Evolutionary conservation across 2,888 invertebrate species (phyloP).

Genomic region (Ecdyonurus torrentis): DNA sequence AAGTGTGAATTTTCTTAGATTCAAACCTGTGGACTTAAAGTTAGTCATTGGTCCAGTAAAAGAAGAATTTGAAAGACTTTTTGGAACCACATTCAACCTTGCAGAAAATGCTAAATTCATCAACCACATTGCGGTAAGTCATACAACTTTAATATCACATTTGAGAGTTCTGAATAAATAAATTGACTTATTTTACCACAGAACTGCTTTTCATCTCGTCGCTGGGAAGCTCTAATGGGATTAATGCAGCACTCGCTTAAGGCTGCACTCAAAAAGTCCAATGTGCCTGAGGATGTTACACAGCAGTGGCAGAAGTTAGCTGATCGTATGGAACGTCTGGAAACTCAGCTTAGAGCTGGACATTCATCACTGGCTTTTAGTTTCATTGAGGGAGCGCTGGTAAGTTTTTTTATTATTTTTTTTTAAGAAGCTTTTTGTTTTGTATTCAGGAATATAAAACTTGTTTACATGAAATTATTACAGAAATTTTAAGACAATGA

Average conservation of each 20-base stretch:
- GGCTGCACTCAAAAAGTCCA: neutral
- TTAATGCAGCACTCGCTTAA: slow-evolving; percentile 52
- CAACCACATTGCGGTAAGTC: slow-evolving; percentile 47
- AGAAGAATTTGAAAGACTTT: slow-evolving; percentile 67
- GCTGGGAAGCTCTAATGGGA: slow-evolving; percentile 52
- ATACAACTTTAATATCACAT: no score
- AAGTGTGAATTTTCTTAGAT: slow-evolving; percentile 23
- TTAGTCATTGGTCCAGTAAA: slow-evolving; percentile 65
- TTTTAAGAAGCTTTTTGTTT: neutral
- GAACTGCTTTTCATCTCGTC: slow-evolving; percentile 49
- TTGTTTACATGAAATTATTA: no score
- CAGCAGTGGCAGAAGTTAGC: slow-evolving; percentile 46
- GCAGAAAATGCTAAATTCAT: slow-evolving; percentile 71
- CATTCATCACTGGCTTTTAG: slow-evolving; percentile 66
- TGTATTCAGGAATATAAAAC: slow-evolving; percentile 10
- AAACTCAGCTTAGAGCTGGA: slow-evolving; percentile 48
- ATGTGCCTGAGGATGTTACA: slow-evolving; percentile 12
- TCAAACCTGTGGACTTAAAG: slow-evolving; percentile 86
- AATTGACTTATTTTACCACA: slow-evolving; percentile 16
- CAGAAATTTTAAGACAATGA: neutral
- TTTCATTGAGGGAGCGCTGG: slow-evolving; percentile 85
- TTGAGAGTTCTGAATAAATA: neutral
- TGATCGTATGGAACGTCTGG: slow-evolving; percentile 49
- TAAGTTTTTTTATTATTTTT: slow-evolving; percentile 23
- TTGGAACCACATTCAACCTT: slow-evolving; percentile 53